Conservation (phyloP, 2,888 invertebrate species). For the Phyllotreta striolata region DNA sequence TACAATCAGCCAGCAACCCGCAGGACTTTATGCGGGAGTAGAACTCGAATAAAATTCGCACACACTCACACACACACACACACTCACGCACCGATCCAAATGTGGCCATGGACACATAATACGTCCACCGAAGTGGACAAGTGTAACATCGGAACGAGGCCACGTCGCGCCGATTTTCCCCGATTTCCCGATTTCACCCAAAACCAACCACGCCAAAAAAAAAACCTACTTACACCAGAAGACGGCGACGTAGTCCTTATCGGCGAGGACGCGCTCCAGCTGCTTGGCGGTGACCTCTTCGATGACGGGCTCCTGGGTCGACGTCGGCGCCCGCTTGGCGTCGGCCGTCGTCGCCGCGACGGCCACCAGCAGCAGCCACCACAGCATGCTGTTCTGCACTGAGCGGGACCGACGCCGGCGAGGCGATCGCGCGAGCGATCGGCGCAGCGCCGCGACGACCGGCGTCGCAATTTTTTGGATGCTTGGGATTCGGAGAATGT, state of each 20-base stretch:
- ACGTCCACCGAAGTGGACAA: constrained; percentile 35
- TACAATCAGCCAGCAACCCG: constrained; percentile 29
- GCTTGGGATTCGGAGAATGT: too few relatives aligned
- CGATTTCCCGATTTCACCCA: too few relatives aligned
- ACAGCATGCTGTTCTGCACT: constrained; percentile 61
- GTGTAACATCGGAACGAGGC: constrained; percentile 3
- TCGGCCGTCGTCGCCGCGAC: constrained; percentile 61
- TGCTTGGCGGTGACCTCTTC: constrained; percentile 94
- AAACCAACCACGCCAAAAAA: too few relatives aligned
- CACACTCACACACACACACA: background rate
- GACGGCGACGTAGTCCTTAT: constrained; percentile 94
- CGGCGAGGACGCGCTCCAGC: constrained; percentile 86
- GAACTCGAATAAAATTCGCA: too few relatives aligned
- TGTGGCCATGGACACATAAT: constrained; percentile 55
- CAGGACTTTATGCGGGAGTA: constrained; percentile 29
- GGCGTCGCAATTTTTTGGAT: constrained; percentile 2
- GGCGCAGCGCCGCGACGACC: constrained; percentile 31
- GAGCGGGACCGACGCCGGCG: constrained; percentile 53
- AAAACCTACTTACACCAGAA: constrained; percentile 89
- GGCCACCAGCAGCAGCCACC: constrained; percentile 66
- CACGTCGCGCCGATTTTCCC: too few relatives aligned
- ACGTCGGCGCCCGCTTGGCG: constrained; percentile 56
- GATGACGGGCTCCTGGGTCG: constrained; percentile 76
- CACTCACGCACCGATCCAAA: constrained; percentile 56
- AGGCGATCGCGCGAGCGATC: constrained; percentile 52